Percentiles rank a stretch among this genome's conserved stretches.
Evolutionary conservation across 2,888 invertebrate genomes (phyloP).

Genomic region (Aspidiotus rigidus): DNA sequence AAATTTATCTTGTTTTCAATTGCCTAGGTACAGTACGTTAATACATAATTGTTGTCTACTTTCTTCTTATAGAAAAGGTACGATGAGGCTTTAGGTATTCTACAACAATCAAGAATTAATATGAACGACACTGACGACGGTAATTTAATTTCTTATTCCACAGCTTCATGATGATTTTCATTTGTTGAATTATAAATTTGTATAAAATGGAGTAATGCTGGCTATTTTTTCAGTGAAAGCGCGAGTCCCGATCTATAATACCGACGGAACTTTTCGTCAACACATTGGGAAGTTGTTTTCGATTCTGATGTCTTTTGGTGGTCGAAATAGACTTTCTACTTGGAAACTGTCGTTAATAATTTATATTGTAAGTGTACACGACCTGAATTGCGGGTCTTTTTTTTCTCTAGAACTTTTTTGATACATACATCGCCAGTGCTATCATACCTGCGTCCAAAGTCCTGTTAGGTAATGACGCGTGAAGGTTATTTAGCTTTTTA

Average conservation of each 20-base stretch:
- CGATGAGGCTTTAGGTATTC: constrained; percentile 19
- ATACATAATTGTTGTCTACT: background rate
- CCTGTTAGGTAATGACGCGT: no score
- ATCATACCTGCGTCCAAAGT: no score
- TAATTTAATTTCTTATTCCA: background rate
- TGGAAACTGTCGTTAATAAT: constrained; percentile 69
- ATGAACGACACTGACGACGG: constrained; percentile 31
- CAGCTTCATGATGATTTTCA: background rate
- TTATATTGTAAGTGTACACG: constrained; percentile 58
- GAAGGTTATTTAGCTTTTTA: no score
- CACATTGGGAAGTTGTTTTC: constrained; percentile 68
- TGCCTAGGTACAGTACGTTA: background rate
- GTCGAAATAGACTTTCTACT: constrained; percentile 73
- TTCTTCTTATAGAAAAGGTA: constrained; percentile 12
- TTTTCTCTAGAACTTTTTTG: no score
- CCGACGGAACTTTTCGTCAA: constrained; percentile 13
- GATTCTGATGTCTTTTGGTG: constrained; percentile 66
- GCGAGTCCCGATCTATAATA: constrained; percentile 19
- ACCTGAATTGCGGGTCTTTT: no score
- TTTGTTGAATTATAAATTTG: background rate
- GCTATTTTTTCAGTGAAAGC: constrained; percentile 11
- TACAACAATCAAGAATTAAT: constrained; percentile 23
- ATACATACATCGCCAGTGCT: no score
- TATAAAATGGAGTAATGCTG: background rate
- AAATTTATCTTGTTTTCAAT: background rate